Evolutionary conservation across 2,113 vertebrate genomes (phyloP).

Genomic region (Mesoclemmys tuberculata): DNA sequence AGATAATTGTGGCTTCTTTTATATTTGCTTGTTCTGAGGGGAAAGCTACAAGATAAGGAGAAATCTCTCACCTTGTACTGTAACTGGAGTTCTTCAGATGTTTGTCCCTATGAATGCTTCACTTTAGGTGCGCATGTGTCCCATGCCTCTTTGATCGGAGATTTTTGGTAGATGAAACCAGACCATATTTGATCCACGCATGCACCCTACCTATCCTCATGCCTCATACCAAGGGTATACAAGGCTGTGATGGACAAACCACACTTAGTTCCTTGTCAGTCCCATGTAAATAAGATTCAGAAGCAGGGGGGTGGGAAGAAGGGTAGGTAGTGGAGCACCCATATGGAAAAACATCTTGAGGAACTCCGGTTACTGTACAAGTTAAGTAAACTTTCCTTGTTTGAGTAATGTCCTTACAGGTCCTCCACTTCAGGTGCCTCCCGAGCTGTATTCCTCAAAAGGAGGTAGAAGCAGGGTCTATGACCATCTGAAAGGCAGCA

Average conservation of each 20-base stretch:
- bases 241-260: neutral
- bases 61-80: neutral
- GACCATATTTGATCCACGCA: accelerated
- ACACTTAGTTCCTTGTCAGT: neutral
- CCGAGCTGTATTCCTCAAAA: neutral
- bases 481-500: neutral
- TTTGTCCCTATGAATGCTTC: neutral
- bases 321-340: neutral
- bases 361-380: neutral
- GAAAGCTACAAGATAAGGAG: neutral
- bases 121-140: neutral
- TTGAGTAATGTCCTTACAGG: neutral
- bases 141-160: neutral
- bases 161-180: neutral
- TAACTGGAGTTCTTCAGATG: neutral
- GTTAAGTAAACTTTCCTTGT: neutral
- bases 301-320: neutral
- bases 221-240: neutral
- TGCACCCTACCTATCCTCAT: neutral
- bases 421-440: neutral
- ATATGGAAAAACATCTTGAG: neutral
- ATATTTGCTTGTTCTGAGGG: neutral
- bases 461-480: neutral
- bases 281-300: neutral
- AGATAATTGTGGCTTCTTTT: neutral